phyloP scores from a whole-genome alignment of 64 coral and sea anemone species.

The Actinia equina region DNA sequence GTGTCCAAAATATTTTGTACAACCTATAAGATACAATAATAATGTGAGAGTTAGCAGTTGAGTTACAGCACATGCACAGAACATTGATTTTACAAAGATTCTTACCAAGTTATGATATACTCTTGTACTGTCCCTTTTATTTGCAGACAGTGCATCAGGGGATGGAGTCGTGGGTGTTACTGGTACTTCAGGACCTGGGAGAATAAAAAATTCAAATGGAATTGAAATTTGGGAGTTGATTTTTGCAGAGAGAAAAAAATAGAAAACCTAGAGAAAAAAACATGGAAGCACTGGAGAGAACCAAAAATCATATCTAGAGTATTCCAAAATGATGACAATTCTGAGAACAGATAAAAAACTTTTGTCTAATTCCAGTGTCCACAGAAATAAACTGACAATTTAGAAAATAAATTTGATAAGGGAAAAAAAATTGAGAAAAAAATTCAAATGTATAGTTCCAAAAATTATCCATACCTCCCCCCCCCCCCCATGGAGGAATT shows the following conservation, averaged over 20 bases:
- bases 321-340: background rate
- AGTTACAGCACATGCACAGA: background rate
- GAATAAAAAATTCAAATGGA: background rate
- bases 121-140: constrained; percentile 76
- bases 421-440: too few species aligned
- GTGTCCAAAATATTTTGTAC: constrained; percentile 97
- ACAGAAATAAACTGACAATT: too few species aligned
- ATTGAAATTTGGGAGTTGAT: too few species aligned
- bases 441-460: too few species aligned
- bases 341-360: background rate
- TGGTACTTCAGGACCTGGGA: constrained; percentile 83
- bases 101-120: constrained; percentile 79
- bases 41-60: background rate
- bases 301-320: too few species aligned
- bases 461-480: too few species aligned
- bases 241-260: background rate
- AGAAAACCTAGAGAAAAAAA: too few species aligned
- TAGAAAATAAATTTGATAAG: too few species aligned
- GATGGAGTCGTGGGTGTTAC: constrained; percentile 58
- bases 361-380: too few species aligned
- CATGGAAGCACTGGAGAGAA: too few species aligned
- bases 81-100: background rate
- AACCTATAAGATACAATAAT: constrained; percentile 38
- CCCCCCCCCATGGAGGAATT: too few species aligned
- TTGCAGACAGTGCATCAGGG: constrained; percentile 45